Conservation (phyloP, 2,113 vertebrate genomes). For the Centropus bengalensis region DNA sequence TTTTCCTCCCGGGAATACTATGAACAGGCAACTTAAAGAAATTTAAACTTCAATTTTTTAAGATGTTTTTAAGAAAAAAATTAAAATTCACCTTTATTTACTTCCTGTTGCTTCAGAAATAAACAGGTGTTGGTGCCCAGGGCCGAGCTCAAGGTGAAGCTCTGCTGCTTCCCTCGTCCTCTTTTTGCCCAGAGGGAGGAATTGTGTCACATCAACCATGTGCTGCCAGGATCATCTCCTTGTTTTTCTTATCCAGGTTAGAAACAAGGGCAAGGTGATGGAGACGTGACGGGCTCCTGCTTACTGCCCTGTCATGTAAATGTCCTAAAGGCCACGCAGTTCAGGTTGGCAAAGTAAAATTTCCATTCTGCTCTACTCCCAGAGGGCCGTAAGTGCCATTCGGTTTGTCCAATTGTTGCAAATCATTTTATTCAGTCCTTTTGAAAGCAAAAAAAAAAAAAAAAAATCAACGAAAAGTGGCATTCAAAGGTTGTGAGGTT, state of each 20-base stretch:
- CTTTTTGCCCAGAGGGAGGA: background rate
- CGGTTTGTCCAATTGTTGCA: conserved; percentile 5
- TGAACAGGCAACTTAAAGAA: background rate
- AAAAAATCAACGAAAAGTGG: background rate
- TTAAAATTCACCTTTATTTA: background rate
- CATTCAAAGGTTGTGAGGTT: background rate
- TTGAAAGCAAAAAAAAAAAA: background rate
- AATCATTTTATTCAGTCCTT: conserved; percentile 7
- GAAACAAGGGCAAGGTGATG: background rate
- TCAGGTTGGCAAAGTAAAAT: background rate
- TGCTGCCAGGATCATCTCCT: background rate
- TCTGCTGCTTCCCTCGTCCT: background rate
- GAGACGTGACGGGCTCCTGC: background rate
- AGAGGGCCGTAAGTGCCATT: background rate
- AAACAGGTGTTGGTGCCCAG: background rate
- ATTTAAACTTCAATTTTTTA: too few species aligned
- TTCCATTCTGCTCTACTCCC: background rate
- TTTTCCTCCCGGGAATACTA: background rate
- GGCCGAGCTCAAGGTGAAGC: background rate
- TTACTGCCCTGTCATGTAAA: conserved; percentile 2
- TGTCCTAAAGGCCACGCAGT: background rate
- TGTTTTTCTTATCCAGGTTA: background rate
- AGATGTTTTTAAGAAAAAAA: too few species aligned
- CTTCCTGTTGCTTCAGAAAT: background rate
- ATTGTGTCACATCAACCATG: background rate